These are phyloP conservation scores for Gallinago solitaria DNA, from an alignment of 2,797 vertebrate genomes.

Conservation along the genomic window DNA sequence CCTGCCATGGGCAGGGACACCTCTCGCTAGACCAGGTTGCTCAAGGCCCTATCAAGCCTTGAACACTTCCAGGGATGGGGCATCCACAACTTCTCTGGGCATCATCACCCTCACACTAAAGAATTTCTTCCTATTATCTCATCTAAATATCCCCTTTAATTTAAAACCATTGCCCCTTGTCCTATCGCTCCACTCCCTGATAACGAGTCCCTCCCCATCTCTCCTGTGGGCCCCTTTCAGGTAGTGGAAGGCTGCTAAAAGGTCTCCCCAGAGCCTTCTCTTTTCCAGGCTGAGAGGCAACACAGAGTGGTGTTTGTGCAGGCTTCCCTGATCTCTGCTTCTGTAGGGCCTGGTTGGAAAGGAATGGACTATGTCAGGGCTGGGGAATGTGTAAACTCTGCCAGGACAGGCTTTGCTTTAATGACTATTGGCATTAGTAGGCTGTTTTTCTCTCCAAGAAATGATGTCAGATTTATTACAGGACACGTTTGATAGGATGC, in stretches of 20 bases:
- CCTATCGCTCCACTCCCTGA: not conserved
- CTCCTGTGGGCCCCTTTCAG: not conserved
- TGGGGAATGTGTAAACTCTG: constrained; percentile 4
- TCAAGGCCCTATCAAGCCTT: not conserved
- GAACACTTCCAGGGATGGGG: not conserved
- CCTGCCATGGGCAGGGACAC: not conserved
- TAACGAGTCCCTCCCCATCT: not conserved
- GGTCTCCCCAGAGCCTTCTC: not conserved
- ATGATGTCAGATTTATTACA: not conserved
- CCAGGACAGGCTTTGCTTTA: not conserved
- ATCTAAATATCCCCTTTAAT: not conserved
- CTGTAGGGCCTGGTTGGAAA: not conserved
- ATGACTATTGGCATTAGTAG: not conserved
- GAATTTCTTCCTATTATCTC: not conserved
- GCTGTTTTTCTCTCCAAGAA: not conserved
- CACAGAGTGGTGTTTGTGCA: not conserved
- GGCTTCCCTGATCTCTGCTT: not conserved
- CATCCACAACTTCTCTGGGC: not conserved
- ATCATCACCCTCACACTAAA: not conserved
- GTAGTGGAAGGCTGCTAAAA: not conserved
- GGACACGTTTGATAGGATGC: not conserved
- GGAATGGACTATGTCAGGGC: not conserved
- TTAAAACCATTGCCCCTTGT: not conserved
- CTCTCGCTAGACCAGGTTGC: not conserved
- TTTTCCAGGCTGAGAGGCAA: not conserved